Evolutionary conservation across 1,140 invertebrate genomes (phyloP), one percentile per base, ranked within the genome.

Genomic region (Rhopalosiphum padi): DNA sequence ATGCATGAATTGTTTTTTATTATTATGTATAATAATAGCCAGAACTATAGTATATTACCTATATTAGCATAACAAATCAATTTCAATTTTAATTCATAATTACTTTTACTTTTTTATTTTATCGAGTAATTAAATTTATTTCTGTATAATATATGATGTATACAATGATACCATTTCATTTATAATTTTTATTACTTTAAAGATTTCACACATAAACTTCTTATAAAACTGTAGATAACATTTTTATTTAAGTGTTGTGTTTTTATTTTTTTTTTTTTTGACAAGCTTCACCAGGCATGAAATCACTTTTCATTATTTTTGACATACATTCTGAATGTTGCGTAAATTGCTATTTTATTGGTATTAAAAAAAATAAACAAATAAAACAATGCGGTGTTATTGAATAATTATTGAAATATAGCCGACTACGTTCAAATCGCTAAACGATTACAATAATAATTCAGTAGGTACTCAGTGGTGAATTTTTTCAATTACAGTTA

Each of bases 241-340:
- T 90, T 90, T 82, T 92, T 35, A 37, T 82, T 37, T 86, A n/a
- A 11, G 2, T 83, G 48, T 53, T 85, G 46, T 41, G 41, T 41
- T 41, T 2, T 41, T 85, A 3, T 51, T 82, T 9, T 35, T 48
- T 7, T 82, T 83, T 91, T 83, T 86, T 85, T n/a, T 55, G 82
- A 51, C 55, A 86, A 86, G 77, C 35, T 93, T 86, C 91, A 86
- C 37, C 35, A 93, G 82, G 91, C 91, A 93, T 93, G 91, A 93
- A 93, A 93, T 93, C 48, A 37, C 77, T 51, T 93, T 92, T 92
- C 68, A 92, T 92, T 53, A 92, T 92, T 92, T 92, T 85, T 43
- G 82, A 93, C 91, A 93, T 85, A 93, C 82, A 93, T 86, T 93
- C 48, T 37, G 22, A 93, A 41, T 55, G 35, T 93, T 93, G 48